Base-by-base conservation (phyloP, 2,888 invertebrate species). In the Philonicus albiceps region DNA sequence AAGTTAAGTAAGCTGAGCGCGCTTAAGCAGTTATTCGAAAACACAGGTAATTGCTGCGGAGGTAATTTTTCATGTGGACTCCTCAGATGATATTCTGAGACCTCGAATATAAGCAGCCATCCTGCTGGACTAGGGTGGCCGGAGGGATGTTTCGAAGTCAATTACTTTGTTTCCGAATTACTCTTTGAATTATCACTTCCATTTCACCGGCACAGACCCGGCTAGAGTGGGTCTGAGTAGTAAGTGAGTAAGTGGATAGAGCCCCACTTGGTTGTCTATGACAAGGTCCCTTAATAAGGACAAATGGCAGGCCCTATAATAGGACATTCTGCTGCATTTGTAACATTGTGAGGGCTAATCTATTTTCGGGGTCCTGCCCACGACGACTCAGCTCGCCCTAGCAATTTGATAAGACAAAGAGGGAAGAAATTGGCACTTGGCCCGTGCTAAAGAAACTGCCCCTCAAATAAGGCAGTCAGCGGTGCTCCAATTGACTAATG, bases 401-500 rank as follows among this genome's bases (percentile, higher is more conserved):
- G 34, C 22, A 27, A 81, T 64, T 55, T 34, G 22, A 53, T 34
- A 81, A 64, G 49, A 53, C 81, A 55, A 81, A 55, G 64, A 49
- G 53, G n/a, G 30, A 81, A 64, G 27, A 22, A 64, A 64, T 64
- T 64, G 64, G 64, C 64, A 64, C 64, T 64, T 64, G 64, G 64
- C 64, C 34, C 74, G 16, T 34, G 7, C 34, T 27, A 27, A 7
- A n/a, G 55, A 31, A 34, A 31, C 55, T 74, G 34, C 34, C 31
- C 31, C n/a, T 74, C 31, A n/a, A 74, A 74, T 74, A 34, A 34
- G 27, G 13, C 40, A 16, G 34, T 30, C n/a, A 22, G 13, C n/a
- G 13, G 13, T 22, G 19, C 19, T 11, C 81, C 55, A 81, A 55
- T 81, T 81, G 81, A 81, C 81, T 81, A 81, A 81, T 81, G 81